A percentile compares a stretch with the other conserved stretches of the same genome.
Conservation (phyloP, 2,888 invertebrate genomes). For the Petrolisthes manimaculis region DNA sequence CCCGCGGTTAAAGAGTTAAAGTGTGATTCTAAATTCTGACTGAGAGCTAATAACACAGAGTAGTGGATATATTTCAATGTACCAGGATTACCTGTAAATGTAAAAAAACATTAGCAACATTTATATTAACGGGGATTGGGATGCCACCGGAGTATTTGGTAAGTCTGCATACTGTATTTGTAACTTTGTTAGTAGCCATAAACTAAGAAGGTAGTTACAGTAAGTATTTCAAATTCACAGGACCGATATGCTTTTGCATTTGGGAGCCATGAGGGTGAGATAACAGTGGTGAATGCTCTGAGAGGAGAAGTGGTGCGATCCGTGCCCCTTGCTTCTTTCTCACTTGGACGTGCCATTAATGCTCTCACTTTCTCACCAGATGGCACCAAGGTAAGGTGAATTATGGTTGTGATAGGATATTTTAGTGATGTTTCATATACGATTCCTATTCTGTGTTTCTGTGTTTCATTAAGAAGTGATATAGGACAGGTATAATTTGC, state of each 20-base stretch:
- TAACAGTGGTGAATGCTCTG: conserved; percentile 46
- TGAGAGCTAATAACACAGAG: too few species aligned
- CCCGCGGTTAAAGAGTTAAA: too few species aligned
- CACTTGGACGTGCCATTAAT: conserved; percentile 43
- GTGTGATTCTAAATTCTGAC: too few species aligned
- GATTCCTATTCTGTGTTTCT: too few species aligned
- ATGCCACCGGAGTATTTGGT: not conserved
- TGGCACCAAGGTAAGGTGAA: conserved; percentile 39
- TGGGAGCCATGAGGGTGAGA: conserved; percentile 52
- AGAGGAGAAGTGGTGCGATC: conserved; percentile 51
- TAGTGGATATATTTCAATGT: too few species aligned
- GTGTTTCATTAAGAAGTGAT: too few species aligned
- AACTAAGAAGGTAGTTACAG: not conserved
- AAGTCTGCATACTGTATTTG: not conserved
- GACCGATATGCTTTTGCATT: conserved; percentile 53
- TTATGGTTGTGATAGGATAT: not conserved
- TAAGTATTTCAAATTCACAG: conserved; percentile 15
- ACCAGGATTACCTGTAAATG: too few species aligned
- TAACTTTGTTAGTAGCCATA: not conserved
- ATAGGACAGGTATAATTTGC: too few species aligned
- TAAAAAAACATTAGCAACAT: too few species aligned
- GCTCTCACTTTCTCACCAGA: conserved; percentile 49
- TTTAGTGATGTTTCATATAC: too few species aligned
- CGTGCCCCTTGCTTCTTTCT: conserved; percentile 32
- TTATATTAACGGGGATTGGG: too few species aligned